phyloP scores from a whole-genome alignment of 2,888 invertebrate genomes.

The Calliphora vomitoria region DNA sequence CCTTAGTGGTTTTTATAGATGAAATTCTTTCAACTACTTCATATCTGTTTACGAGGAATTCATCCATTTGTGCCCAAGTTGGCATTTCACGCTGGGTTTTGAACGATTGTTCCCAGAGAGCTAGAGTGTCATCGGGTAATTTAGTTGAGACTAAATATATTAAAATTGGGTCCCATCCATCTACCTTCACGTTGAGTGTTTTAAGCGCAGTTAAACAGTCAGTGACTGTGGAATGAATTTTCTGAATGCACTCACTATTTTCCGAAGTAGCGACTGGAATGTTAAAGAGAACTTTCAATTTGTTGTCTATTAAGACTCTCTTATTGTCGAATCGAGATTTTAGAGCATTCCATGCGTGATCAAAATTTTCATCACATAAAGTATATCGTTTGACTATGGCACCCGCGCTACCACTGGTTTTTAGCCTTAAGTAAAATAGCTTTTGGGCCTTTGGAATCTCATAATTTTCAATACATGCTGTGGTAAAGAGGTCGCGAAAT shows the following conservation, averaged over 20 bases:
- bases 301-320: conserved; percentile 28
- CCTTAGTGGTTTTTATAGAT: background rate
- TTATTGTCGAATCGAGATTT: conserved; percentile 33
- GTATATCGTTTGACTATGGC: conserved; percentile 26
- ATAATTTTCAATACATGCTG: conserved; percentile 6
- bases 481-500: conserved; percentile 37
- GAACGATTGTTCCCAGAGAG: conserved; percentile 9
- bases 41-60: background rate
- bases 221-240: conserved; percentile 29
- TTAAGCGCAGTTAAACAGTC: conserved; percentile 10
- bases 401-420: conserved; percentile 17
- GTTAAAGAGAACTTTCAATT: conserved; percentile 24
- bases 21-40: conserved; percentile 9
- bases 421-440: conserved; percentile 1
- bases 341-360: conserved; percentile 12
- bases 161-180: conserved; percentile 13
- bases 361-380: conserved; percentile 33
- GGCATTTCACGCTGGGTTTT: conserved; percentile 2
- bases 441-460: conserved; percentile 9
- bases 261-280: background rate
- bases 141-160: conserved; percentile 15
- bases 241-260: conserved; percentile 12
- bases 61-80: conserved; percentile 14
- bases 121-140: background rate
- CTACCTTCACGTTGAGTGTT: background rate